Base-by-base conservation (phyloP, 1,140 invertebrate genomes). In the Drosophila miranda region DNA sequence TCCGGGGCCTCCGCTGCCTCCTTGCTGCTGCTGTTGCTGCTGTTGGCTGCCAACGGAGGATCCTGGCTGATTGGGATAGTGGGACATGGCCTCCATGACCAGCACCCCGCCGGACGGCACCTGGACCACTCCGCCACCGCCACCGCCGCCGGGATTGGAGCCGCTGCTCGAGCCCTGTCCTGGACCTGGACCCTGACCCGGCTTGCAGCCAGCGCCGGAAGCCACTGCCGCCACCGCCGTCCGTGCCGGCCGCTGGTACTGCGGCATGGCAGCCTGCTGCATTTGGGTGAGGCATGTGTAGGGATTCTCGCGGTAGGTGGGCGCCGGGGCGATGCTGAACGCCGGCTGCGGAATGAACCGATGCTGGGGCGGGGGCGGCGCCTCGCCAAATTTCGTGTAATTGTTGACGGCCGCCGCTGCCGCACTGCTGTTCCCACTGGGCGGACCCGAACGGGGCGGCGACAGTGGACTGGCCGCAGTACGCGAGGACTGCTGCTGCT, bases 401-500 rank as follows among this genome's bases (percentile, higher is more conserved):
- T 63, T 88, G 28, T 76, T 91, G 2, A 78, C 80, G 9, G 74
- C 75, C 34, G 79, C 78, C 23, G 81, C 81, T n/a, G 61, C 57
- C 9, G 60, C 54, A 14, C 50, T 64, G 34, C 28, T 66, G 46
- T 61, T 42, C 30, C 62, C 49, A 11, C 48, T 46, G 30, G 58
- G 58, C 26, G 72, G 81, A 64, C 81, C 88, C 49, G 89, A 76
- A 46, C 89, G 84, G 45, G 88, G 88, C 41, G 90, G 90, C 23
- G 90, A 90, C 49, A 91, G 45, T 19, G 89, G 89, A 81, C 89
- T 90, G 71, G 89, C 88, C 72, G 73, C 89, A 49, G 89, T 78
- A 50, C 89, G 75, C 19, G 84, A 81, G 21, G 68, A 75, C 64
- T 89, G 78, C 49, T 75, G 84, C 45, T 89, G 89, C 16, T 86